A percentile compares a stretch with the other conserved stretches of the same genome.
Evolutionary conservation across 2,888 invertebrate genomes (phyloP).

Genomic region (Eudemis profundana): DNA sequence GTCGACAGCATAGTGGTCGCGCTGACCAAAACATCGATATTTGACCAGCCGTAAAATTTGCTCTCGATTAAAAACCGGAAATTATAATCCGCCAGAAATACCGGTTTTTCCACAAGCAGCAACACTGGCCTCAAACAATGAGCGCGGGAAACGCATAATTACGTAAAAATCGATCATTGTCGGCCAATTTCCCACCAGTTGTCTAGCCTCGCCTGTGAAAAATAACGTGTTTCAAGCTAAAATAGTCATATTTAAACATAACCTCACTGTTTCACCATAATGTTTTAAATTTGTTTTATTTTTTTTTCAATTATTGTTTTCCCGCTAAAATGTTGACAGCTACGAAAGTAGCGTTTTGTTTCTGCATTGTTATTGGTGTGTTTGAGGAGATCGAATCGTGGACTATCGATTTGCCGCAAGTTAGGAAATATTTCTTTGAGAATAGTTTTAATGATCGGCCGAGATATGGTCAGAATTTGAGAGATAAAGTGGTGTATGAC

Average conservation of each 20-base stretch:
- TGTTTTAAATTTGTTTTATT: constrained; percentile 7
- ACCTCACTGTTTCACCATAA: background rate
- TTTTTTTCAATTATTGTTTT: background rate
- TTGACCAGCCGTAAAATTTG: background rate
- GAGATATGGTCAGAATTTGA: background rate
- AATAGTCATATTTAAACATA: constrained; percentile 28
- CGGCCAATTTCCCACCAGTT: constrained; percentile 52
- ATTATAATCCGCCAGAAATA: background rate
- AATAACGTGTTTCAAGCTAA: constrained; percentile 51
- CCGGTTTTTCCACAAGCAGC: background rate
- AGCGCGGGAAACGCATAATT: constrained; percentile 72
- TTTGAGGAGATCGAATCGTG: constrained; percentile 63
- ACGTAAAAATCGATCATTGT: constrained; percentile 63
- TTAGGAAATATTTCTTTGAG: constrained; percentile 63
- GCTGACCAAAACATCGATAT: background rate
- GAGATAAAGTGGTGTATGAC: constrained; percentile 51
- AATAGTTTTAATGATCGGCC: constrained; percentile 49
- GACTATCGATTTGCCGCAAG: constrained; percentile 73
- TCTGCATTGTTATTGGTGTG: constrained; percentile 52
- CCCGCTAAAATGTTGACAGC: constrained; percentile 39
- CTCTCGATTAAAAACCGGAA: background rate
- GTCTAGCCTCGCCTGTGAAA: constrained; percentile 47
- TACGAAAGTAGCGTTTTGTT: constrained; percentile 48
- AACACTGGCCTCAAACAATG: constrained; percentile 57
- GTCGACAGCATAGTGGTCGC: no score